Base-by-base conservation (phyloP, 1,140 invertebrate genomes). In the Pygmarrhopalites habei region DNA sequence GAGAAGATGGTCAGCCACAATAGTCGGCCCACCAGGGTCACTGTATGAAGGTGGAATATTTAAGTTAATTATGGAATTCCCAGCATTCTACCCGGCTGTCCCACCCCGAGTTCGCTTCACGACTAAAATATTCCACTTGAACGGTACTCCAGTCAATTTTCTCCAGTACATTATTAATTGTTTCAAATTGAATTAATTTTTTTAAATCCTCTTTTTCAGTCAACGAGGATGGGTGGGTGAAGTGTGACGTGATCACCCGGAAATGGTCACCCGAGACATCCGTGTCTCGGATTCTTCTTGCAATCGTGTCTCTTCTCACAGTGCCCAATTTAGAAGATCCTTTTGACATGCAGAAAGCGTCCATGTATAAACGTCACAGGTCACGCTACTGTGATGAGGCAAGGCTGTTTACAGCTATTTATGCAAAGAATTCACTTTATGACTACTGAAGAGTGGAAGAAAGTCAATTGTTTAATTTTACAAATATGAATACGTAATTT, bases 21-120 rank as follows among this genome's bases (percentile, higher is more conserved):
- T 56, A 21, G 39, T 56, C n/a, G 53, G 53, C 4, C 53, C 53
- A n/a, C 53, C 53, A 3, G 53, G 53, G 14, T 19, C 12, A 14
- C 35, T 41, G 3, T 56, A 56, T 26, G 53, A 56, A 19, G 23
- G 23, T 23, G 53, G 53, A 12, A 32, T 56, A 14, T 56, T 56
- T 32, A 56, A 56, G 25, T 28, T 56, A 19, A 4, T 56, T 19
- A n/a, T 56, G 2, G 53, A 56, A 56, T 56, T 56, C 53, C 53
- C 53, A 35, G 53, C 53, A 4, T 56, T 56, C 53, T 56, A 56
- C 30, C 53, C 53, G 3, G 53, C 53, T 15, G 53, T 56, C 21
- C 53, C 53, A 3, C 53, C 53, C 3, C 29, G 53, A 15, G 53
- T 56, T 39, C 32, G 39, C 10, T 56, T 56, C 23, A 41, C 39